Base-by-base conservation (phyloP, 2,888 invertebrate species). In the Agonum fuliginosum region DNA sequence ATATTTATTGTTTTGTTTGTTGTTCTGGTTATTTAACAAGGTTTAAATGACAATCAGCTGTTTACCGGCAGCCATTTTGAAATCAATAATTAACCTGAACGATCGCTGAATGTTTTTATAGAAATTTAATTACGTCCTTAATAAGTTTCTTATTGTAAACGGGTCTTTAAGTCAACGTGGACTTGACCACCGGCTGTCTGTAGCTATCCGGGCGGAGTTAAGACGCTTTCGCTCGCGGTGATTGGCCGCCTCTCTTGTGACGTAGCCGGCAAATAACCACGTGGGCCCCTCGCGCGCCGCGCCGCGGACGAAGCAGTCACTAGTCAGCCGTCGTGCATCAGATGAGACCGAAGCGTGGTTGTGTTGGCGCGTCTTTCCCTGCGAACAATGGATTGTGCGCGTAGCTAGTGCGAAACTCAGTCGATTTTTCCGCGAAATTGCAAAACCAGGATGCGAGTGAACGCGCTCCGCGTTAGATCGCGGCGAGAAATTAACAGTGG, bases 181-280 rank as follows among this genome's bases (percentile, higher is more conserved):
- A 86, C 82, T 85, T 78, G 84, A 86, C 80, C 79, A 75, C 80
- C 69, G 77, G 71, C 79, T 83, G 84, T 84, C 84, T 78, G 37
- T 37, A 46, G 17, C 54, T 34, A 65, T 73, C 8, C 27, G 79
- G 85, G 85, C 80, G 84, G 82, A 80, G 12, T 62, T 62, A 30
- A 62, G 62, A 37, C n/a, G 81, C 79, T 27, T 79, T 48, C 41
- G 46, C 4, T 17, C 14, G 5, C 1, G 1, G 6, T 69, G 69
- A 83, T 84, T 84, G 83, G 83, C 58, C 22, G 71, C 51, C 76
- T 74, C 46, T 19, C 6, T 24, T 58, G 80, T 85, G 84, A 85
- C 84, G 85, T 85, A 81, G 78, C 81, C 81, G 80, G 81, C 81
- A 82, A 83, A 82, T 82, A 82, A 85, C 85, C 85, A 85, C 85